Conservation (phyloP, 2,797 vertebrate species). For the Thamnophis elegans region DNA sequence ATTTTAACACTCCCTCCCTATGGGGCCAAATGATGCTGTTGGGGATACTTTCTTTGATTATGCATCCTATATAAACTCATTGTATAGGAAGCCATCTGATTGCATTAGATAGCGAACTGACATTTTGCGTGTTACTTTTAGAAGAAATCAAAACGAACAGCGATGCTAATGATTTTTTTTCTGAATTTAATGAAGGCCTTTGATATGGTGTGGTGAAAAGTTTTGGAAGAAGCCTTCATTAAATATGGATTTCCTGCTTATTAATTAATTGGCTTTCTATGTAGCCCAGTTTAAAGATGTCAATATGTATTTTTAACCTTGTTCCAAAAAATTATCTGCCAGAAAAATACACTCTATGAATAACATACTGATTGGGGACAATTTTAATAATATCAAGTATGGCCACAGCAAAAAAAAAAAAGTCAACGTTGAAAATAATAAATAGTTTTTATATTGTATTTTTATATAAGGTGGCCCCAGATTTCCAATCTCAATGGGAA, state of each 20-base stretch:
- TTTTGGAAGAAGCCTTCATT: background rate
- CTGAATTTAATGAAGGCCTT: background rate
- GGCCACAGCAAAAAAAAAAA: background rate
- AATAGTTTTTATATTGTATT: too few relatives aligned
- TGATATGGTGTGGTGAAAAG: background rate
- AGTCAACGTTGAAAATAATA: background rate
- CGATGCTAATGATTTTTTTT: background rate
- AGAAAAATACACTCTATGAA: background rate
- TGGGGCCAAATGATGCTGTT: background rate
- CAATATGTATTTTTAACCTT: background rate
- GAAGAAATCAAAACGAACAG: background rate
- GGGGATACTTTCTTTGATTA: background rate
- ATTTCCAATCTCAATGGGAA: background rate
- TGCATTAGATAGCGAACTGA: background rate
- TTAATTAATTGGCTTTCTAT: background rate
- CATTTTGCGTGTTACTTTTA: background rate
- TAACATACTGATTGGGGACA: background rate
- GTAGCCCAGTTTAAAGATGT: background rate
- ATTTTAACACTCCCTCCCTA: background rate
- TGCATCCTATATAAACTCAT: background rate
- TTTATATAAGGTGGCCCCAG: background rate
- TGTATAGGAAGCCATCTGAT: background rate
- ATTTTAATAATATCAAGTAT: background rate
- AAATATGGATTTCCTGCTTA: background rate
- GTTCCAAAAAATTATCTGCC: background rate